Evolutionary conservation across 2,888 invertebrate species (phyloP).

Genomic region (Drosophila mettleri): DNA sequence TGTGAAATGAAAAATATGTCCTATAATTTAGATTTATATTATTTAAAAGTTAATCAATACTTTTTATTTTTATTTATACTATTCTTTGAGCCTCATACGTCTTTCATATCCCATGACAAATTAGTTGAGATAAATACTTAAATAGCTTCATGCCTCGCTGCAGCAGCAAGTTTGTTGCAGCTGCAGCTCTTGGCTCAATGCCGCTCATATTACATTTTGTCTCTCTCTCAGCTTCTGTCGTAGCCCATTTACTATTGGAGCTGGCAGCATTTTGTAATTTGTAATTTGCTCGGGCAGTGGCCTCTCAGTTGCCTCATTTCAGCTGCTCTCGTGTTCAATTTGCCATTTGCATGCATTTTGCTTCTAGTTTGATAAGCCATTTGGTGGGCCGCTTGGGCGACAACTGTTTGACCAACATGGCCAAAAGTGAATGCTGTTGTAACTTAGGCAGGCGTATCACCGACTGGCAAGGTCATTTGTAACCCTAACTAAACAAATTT

Average conservation of each 20-base stretch:
- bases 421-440: constrained; percentile 69
- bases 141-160: constrained; percentile 7
- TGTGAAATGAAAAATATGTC: too few species aligned
- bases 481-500: constrained; percentile 80
- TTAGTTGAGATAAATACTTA: not conserved
- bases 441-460: constrained; percentile 56
- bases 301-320: not conserved
- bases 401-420: constrained; percentile 21
- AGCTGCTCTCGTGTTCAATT: constrained; percentile 30
- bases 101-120: not conserved
- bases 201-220: constrained; percentile 25
- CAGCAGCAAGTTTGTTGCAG: not conserved
- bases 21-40: too few species aligned
- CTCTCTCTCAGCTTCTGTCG: not conserved
- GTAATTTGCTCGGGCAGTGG: constrained; percentile 43
- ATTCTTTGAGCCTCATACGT: not conserved
- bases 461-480: constrained; percentile 77
- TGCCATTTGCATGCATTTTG: constrained; percentile 52
- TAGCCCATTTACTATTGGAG: constrained; percentile 7
- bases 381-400: constrained; percentile 39
- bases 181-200: not conserved
- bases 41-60: too few species aligned
- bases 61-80: too few species aligned
- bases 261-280: constrained; percentile 47
- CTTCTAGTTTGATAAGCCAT: constrained; percentile 44